These are phyloP conservation scores for Dichetophora obliterata DNA, from an alignment of 2,888 invertebrate genomes.

Conservation along the genomic window DNA sequence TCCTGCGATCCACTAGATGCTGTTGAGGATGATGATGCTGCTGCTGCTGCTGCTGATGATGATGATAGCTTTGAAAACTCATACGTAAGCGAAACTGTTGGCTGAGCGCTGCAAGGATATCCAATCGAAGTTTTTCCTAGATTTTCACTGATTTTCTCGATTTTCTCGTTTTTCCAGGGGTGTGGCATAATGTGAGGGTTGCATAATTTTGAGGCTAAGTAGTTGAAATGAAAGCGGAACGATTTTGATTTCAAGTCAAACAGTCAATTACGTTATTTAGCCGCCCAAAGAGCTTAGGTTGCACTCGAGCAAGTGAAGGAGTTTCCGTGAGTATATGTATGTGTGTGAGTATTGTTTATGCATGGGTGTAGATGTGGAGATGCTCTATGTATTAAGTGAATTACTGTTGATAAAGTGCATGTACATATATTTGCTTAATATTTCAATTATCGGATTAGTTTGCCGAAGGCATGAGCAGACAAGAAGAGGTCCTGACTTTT, in stretches of 20 bases:
- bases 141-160: background rate
- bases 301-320: background rate
- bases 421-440: constrained; percentile 36
- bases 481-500: background rate
- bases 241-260: constrained; percentile 36
- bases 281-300: background rate
- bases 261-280: constrained; percentile 26
- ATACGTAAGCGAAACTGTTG: constrained; percentile 4
- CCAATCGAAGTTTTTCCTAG: constrained; percentile 5
- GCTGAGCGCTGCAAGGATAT: background rate
- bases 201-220: constrained; percentile 19
- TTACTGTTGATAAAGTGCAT: constrained; percentile 25
- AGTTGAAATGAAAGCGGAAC: constrained; percentile 18
- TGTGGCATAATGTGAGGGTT: background rate
- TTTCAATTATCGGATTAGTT: constrained; percentile 37
- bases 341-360: background rate
- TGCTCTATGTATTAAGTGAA: background rate
- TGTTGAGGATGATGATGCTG: background rate
- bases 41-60: background rate
- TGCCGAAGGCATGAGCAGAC: background rate
- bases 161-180: background rate
- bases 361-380: background rate
- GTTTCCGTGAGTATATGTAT: background rate
- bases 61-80: background rate
- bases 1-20: background rate